A percentile compares a stretch with the other conserved stretches of the same genome.
Conservation (phyloP, 2,797 vertebrate genomes). For the Siniperca scherzeri region DNA sequence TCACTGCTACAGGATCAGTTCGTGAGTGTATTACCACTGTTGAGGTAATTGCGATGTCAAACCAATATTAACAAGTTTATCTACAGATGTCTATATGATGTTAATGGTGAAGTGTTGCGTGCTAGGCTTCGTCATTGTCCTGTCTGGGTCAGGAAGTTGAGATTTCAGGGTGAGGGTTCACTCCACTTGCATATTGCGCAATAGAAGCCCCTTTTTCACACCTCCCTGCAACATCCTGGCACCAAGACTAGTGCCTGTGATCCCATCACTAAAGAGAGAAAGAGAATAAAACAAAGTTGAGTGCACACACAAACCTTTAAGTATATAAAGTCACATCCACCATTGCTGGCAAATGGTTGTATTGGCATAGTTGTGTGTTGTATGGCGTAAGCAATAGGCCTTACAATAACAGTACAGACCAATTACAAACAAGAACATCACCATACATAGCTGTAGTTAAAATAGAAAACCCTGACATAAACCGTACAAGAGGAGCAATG, state of each 20-base stretch:
- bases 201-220: slow-evolving; percentile 80
- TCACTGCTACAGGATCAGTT: slow-evolving; percentile 74
- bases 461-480: background rate
- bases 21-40: slow-evolving; percentile 53
- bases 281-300: background rate
- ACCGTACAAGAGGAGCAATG: slow-evolving; percentile 1
- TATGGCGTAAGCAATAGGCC: background rate
- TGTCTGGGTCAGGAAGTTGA: slow-evolving; percentile 24
- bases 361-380: background rate
- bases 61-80: slow-evolving; percentile 57
- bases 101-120: slow-evolving; percentile 53
- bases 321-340: background rate
- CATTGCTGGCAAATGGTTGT: background rate
- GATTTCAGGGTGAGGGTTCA: slow-evolving; percentile 55
- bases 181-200: slow-evolving; percentile 82
- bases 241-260: slow-evolving; percentile 77
- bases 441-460: background rate
- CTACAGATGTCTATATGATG: slow-evolving; percentile 52
- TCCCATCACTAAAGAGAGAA: slow-evolving; percentile 70
- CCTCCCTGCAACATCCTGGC: slow-evolving; percentile 83
- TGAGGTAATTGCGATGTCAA: slow-evolving; percentile 75
- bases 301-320: background rate
- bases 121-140: slow-evolving; percentile 37
- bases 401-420: background rate
- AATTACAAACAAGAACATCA: background rate